Percentiles rank a stretch among this genome's conserved stretches.
Evolutionary conservation across 2,888 invertebrate species (phyloP).

Genomic region (Drosophila merina): DNA sequence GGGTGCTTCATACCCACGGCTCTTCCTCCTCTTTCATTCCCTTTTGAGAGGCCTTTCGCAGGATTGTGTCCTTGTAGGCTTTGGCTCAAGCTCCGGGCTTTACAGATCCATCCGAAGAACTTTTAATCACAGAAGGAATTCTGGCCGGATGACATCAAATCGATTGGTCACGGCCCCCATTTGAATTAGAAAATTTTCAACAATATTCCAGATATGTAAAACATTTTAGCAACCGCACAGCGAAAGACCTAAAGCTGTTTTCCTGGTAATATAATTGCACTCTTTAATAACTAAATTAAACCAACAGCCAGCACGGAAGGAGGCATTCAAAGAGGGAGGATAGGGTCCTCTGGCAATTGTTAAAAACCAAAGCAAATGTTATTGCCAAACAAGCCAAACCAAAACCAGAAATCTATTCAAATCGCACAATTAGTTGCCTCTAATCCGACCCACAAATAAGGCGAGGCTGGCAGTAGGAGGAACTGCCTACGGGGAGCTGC

Average conservation of each 20-base stretch:
- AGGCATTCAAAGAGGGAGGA: background rate
- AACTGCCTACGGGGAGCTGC: constrained; percentile 8
- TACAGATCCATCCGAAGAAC: background rate
- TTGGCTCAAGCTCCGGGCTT: constrained; percentile 19
- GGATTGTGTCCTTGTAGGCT: constrained; percentile 9
- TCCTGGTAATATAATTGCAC: background rate
- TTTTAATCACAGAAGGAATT: constrained; percentile 4
- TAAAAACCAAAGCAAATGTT: constrained; percentile 66
- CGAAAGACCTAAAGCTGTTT: too few relatives aligned
- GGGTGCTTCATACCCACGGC: constrained; percentile 1
- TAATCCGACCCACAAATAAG: constrained; percentile 75
- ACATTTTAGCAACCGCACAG: too few relatives aligned
- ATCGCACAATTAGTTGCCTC: constrained; percentile 76
- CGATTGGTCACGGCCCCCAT: too few relatives aligned
- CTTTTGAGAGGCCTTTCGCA: background rate
- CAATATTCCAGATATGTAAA: too few relatives aligned
- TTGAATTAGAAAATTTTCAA: too few relatives aligned
- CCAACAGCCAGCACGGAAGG: background rate
- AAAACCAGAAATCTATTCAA: constrained; percentile 77
- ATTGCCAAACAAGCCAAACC: constrained; percentile 70
- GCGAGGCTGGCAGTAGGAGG: constrained; percentile 8
- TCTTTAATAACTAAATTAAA: background rate
- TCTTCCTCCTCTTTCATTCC: background rate
- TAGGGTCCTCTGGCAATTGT: constrained; percentile 27
- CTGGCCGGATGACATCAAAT: too few relatives aligned